Conservation (phyloP, 2,797 vertebrate genomes). For the Apogon talboti region DNA sequence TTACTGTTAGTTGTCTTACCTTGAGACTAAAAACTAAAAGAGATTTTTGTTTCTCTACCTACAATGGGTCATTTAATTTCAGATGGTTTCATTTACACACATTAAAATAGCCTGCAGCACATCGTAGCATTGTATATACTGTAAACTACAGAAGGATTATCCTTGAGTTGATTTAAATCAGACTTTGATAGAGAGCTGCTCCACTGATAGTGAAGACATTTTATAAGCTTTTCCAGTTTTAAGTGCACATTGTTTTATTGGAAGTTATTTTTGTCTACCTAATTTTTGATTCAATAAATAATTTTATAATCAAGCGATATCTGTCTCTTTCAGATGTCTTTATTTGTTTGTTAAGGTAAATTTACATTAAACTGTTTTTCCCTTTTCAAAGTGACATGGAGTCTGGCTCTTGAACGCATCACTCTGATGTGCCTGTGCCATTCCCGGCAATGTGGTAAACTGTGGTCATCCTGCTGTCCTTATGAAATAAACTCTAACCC, state of each 20-base stretch:
- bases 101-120: constrained; percentile 39
- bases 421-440: constrained; percentile 12
- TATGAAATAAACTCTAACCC: constrained; percentile 60
- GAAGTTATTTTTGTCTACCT: constrained; percentile 67
- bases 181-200: constrained; percentile 34
- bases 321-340: not conserved
- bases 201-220: constrained; percentile 43
- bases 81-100: constrained; percentile 27
- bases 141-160: constrained; percentile 50
- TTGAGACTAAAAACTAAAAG: constrained; percentile 17
- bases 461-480: constrained; percentile 55
- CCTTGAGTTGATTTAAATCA: constrained; percentile 46
- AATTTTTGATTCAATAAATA: constrained; percentile 78
- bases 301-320: constrained; percentile 71
- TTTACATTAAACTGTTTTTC: not conserved
- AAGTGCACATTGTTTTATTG: constrained; percentile 55
- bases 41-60: constrained; percentile 1
- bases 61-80: constrained; percentile 27
- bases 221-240: constrained; percentile 67
- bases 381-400: constrained; percentile 2
- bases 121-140: constrained; percentile 63
- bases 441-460: constrained; percentile 49
- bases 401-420: constrained; percentile 46
- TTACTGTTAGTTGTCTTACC: constrained; percentile 13
- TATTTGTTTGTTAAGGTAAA: not conserved